Evolutionary conservation across 53 echinoderm and acorn worm species (phyloP).

Genomic region (Zoroaster sp.): DNA sequence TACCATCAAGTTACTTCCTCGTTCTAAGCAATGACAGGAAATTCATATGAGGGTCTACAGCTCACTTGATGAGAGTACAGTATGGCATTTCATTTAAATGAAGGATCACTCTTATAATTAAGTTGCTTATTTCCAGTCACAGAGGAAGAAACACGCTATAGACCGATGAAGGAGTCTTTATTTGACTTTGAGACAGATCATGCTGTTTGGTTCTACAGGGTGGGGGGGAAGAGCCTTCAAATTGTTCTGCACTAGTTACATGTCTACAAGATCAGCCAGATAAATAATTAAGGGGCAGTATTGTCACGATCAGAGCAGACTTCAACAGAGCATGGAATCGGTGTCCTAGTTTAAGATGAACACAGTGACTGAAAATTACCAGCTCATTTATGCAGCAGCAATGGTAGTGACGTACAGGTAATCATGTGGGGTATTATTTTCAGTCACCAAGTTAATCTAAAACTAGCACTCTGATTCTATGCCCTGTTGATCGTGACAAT

Average conservation of each 20-base stretch:
- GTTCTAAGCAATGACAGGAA: constrained; percentile 2
- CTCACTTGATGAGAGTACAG: neutral
- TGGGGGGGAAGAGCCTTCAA: neutral
- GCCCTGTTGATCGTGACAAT: too few relatives aligned
- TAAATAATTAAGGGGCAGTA: neutral
- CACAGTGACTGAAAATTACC: too few relatives aligned
- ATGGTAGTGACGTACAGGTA: too few relatives aligned
- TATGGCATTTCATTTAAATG: neutral
- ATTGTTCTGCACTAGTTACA: neutral
- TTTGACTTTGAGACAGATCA: neutral
- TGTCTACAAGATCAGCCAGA: too few relatives aligned
- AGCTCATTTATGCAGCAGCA: too few relatives aligned
- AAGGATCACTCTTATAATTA: neutral
- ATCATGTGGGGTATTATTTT: too few relatives aligned
- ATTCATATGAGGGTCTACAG: neutral
- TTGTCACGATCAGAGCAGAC: too few relatives aligned
- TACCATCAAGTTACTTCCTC: neutral
- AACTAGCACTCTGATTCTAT: too few relatives aligned
- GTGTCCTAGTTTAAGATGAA: too few relatives aligned
- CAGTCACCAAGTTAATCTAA: too few relatives aligned
- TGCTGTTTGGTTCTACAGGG: neutral
- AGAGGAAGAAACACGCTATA: neutral
- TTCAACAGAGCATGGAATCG: too few relatives aligned
- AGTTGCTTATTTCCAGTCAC: neutral
- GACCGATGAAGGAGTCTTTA: neutral